Base-by-base conservation (phyloP, 1,140 invertebrate species). In the Ericerus pela region DNA sequence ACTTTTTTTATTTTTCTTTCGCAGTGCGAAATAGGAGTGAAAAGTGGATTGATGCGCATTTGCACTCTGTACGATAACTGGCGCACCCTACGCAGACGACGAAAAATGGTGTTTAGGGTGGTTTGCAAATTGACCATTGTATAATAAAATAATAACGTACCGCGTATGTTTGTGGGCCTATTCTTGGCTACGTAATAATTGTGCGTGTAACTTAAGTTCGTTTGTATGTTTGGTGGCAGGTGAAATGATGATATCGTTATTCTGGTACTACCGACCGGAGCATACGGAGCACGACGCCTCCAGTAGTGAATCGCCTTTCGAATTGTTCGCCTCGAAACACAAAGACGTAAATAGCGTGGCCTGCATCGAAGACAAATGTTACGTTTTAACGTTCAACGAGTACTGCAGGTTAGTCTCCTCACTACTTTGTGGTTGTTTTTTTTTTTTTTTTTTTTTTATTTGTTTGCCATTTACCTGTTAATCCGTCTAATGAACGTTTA, bases 251-350 rank as follows among this genome's bases (percentile, higher is more conserved):
- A 87, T 96, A 74, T 92, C 88, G 1, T 72, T 96, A 53, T 71
- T 96, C 51, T 96, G 94, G 94, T 98, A 95, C 73, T 97, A 98
- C 72, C 79, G 92, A 64, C 92, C 93, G 0, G 93, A 98, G 72
- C 93, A 97, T 70, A 95, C 90, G 0, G 91, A 96, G 62, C 79
- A 82, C 64, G 89, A 90, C 1, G 75, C 88, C 5, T 76, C 79
- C 60, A 73, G 79, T 20, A 77, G 77, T 20, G 87, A 94, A 70
- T 80, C 84, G 63, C 78, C 81, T 3, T 88, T 92, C 65, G 93
- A 96, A 72, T 83, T 96, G 38, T 97, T 95, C 73, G 93, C 93
- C 24, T 96, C 91, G 1, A 80, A 88, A 54, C 93, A 96, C 72
- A 78, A 84, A 52, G 92, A 96, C 72, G 84, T 83, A 57, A 94